Conservation (phyloP, 2,797 vertebrate genomes). For the Passerculus sandwichensis region DNA sequence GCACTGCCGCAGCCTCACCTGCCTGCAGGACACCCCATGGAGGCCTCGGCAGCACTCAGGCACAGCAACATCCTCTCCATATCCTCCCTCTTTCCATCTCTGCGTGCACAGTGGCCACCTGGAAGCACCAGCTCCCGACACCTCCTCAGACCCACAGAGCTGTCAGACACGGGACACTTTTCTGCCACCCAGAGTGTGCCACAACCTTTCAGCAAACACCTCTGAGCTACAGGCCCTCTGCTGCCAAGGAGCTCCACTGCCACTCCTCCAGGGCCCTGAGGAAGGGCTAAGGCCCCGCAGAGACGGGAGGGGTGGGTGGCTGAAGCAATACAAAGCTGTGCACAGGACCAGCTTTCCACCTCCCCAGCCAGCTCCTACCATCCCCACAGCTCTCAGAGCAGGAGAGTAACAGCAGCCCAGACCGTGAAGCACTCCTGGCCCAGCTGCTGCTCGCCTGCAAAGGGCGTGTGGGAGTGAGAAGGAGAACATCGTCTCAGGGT, state of each 20-base stretch:
- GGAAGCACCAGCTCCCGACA: not conserved
- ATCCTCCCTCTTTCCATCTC: not conserved
- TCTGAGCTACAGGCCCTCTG: not conserved
- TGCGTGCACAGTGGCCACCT: not conserved
- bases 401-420: not conserved
- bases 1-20: not conserved
- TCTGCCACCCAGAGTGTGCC: not conserved
- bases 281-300: not conserved
- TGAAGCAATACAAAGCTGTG: not conserved
- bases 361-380: not conserved
- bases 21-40: not conserved
- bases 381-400: not conserved
- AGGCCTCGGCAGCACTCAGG: not conserved
- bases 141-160: not conserved
- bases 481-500: rapidly evolving
- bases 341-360: not conserved
- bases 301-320: not conserved
- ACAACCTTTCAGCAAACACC: not conserved
- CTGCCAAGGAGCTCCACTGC: not conserved
- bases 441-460: rapidly evolving
- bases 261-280: not conserved
- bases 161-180: not conserved
- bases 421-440: not conserved
- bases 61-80: not conserved
- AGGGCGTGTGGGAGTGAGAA: not conserved